phyloP scores from a whole-genome alignment of 92 coral and sea anemone genomes.

The Nematostella vectensis region DNA sequence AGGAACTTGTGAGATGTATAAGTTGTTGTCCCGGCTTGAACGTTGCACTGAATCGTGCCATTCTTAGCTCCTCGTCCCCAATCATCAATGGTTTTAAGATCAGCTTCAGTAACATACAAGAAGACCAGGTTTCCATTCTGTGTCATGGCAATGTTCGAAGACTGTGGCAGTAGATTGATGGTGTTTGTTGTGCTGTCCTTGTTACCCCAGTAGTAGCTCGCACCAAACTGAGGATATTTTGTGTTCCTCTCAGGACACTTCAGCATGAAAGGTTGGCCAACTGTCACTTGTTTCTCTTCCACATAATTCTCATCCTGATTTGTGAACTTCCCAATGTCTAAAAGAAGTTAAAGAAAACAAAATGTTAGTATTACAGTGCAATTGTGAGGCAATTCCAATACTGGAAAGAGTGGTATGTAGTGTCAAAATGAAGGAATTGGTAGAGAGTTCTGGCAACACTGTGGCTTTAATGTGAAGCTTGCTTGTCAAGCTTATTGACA shows the following conservation, averaged over 20 bases:
- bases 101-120: constrained; percentile 14
- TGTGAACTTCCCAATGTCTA: background rate
- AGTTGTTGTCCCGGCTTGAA: background rate
- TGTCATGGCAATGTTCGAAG: constrained; percentile 7
- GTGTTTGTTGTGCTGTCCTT: background rate
- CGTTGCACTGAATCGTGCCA: constrained; percentile 2
- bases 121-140: constrained; percentile 21
- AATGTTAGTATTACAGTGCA: too few relatives aligned
- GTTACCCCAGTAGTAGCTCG: background rate
- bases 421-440: too few relatives aligned
- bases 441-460: too few relatives aligned
- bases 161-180: background rate
- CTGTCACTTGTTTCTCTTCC: background rate
- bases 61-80: too few relatives aligned
- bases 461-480: too few relatives aligned
- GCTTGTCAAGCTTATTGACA: too few relatives aligned
- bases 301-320: background rate
- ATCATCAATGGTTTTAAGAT: constrained; percentile 2
- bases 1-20: constrained; percentile 3
- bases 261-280: constrained; percentile 11
- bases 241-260: constrained; percentile 7
- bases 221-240: constrained; percentile 1
- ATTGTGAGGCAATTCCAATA: too few relatives aligned
- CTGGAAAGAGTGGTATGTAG: too few relatives aligned
- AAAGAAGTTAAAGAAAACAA: background rate